These are phyloP conservation scores for Dendropsophus ebraccatus DNA, from an alignment of 2,113 vertebrate species.

Conservation along the genomic window DNA sequence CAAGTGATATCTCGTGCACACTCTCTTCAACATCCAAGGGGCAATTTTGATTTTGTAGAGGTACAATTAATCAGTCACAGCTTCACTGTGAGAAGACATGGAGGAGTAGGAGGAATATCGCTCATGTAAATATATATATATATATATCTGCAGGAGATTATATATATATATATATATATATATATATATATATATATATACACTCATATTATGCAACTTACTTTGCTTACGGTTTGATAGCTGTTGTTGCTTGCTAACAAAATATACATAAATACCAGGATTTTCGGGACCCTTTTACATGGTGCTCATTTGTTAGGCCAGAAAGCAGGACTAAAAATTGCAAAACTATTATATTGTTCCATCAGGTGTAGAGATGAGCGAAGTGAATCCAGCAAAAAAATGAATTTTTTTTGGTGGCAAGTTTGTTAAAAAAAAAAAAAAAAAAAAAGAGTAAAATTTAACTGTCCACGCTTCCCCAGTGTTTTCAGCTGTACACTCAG, in stretches of 20 bases:
- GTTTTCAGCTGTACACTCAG: too few species aligned
- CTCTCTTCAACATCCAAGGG: not conserved
- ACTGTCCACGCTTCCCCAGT: too few species aligned
- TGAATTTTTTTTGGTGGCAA: too few species aligned
- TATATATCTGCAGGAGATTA: too few species aligned
- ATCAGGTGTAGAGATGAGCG: too few species aligned
- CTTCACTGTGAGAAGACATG: not conserved
- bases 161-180: too few species aligned
- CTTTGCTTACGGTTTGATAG: not conserved
- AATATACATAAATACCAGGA: not conserved
- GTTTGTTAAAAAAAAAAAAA: too few species aligned
- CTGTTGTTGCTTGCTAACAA: not conserved
- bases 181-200: too few species aligned
- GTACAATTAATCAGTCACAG: not conserved
- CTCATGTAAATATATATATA: not conserved
- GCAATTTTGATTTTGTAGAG: slow-evolving; percentile 1
- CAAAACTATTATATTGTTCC: too few species aligned
- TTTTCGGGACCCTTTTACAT: not conserved
- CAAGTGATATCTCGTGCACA: not conserved
- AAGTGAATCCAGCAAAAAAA: too few species aligned
- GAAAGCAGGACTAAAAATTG: too few species aligned
- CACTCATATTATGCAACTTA: not conserved
- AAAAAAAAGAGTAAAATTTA: too few species aligned
- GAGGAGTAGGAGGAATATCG: slow-evolving; percentile 8
- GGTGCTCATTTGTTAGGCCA: not conserved